Evolutionary conservation across 2,113 vertebrate genomes (phyloP), one percentile per base, ranked within the genome.

Genomic region (Rattus rattus): DNA sequence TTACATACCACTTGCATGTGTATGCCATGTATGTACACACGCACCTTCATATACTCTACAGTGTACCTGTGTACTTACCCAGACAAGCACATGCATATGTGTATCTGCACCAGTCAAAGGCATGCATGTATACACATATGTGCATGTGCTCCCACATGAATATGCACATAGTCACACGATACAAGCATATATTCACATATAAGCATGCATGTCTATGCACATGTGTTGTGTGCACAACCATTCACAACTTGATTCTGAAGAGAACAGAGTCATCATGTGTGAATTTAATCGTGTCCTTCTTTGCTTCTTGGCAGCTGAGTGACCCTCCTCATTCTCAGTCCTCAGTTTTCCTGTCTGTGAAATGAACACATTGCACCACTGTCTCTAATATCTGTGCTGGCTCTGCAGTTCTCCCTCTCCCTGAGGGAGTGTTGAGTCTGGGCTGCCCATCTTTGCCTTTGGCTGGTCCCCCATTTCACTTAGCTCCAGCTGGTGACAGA

Each of bases 311-410:
- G 33, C 49, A 12, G 30, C 0, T 0, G 7, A 26, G 4, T 54
- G 39, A 19, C 0, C 24, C 75, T 70, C 43, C 43, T 5, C 72
- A 36, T 69, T 75, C 20, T 39, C 0, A 14, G 36, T 24, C 87
- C 77, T 94, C 56, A 2, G 52, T 92, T 80, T 43, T 52, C 92
- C 83, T 77, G 7, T 56, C 87, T 80, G 79, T 65, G 24, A 28
- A 59, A 67, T 20, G 4, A 65, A 30, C 81, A 47, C 17, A 52
- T 70, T 17, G 33, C 43, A 20, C 24, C 1, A 9, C 56, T 26
- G 4, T 6, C 24, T 11, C 20, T 20, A 0, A 90, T 54, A 14
- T 8, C 28, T 0, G 0, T 12, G 22, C 16, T 2, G 0, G 30
- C 54, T 88, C 67, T 69, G 75, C 54, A 1, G 33, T n/a, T 33